Conservation (phyloP, 2,888 invertebrate genomes). For the Metellina segmentata region DNA sequence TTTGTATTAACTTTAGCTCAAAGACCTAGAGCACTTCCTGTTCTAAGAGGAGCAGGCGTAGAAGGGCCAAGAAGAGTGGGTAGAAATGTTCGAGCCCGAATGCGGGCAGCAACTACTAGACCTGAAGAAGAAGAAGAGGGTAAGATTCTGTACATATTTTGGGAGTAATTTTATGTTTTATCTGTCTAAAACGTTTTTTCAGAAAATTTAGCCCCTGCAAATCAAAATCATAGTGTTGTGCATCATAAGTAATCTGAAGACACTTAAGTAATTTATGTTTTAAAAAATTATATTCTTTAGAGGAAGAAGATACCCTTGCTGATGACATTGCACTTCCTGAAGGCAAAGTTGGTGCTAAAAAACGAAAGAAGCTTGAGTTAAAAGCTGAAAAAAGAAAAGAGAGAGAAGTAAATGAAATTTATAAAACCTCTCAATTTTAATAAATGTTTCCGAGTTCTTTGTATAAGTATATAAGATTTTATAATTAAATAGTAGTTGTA, state of each 20-base stretch:
- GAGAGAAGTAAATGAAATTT: constrained; percentile 85
- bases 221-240: too few relatives aligned
- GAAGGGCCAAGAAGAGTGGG: constrained; percentile 64
- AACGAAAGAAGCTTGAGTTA: constrained; percentile 94
- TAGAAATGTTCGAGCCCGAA: constrained; percentile 74
- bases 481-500: background rate
- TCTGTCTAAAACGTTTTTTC: too few relatives aligned
- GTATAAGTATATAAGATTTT: background rate
- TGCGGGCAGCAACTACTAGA: constrained; percentile 68
- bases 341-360: constrained; percentile 94
- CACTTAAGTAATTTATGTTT: background rate
- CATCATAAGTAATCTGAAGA: too few relatives aligned
- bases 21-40: constrained; percentile 63
- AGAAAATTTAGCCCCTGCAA: too few relatives aligned
- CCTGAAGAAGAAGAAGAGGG: constrained; percentile 58
- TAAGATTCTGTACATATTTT: background rate
- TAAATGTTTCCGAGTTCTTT: background rate
- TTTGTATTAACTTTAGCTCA: constrained; percentile 12
- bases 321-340: constrained; percentile 83
- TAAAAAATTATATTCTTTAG: constrained; percentile 16
- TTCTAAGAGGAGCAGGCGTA: constrained; percentile 50
- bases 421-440: too few relatives aligned
- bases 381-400: constrained; percentile 92
- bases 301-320: constrained; percentile 77
- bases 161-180: too few relatives aligned